Percentiles rank a stretch among this genome's conserved stretches.
phyloP scores from a whole-genome alignment of 2,888 invertebrate species.

The Pocota personata region DNA sequence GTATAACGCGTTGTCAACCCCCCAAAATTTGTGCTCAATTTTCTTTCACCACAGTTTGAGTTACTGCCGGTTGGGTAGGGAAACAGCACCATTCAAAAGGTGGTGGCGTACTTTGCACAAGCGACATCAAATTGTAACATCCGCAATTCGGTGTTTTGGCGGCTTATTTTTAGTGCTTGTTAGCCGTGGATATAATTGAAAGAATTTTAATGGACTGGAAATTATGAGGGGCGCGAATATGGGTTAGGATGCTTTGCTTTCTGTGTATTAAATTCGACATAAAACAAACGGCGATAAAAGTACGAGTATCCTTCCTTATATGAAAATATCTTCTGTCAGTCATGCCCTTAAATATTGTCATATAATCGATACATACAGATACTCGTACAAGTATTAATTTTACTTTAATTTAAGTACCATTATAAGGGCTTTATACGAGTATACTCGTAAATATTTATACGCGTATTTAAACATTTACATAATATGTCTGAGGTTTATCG shows the following conservation, averaged over 20 bases:
- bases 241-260: neutral
- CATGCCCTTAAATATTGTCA: too few species aligned
- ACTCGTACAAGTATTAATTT: neutral
- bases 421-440: neutral
- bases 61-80: slow-evolving; percentile 3
- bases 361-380: too few species aligned
- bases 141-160: slow-evolving; percentile 33
- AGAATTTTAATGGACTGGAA: neutral
- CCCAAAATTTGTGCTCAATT: slow-evolving; percentile 7
- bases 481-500: neutral
- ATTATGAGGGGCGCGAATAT: neutral
- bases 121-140: neutral
- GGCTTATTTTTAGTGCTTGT: slow-evolving; percentile 2
- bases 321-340: too few species aligned
- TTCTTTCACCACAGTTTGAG: slow-evolving; percentile 25
- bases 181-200: neutral
- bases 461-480: neutral
- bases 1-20: neutral
- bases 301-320: too few species aligned
- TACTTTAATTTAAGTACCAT: neutral
- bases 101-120: neutral
- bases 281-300: neutral
- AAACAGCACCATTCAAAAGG: slow-evolving; percentile 8
- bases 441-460: neutral
- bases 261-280: neutral